Evolutionary conservation across 2,113 vertebrate genomes (phyloP).

Genomic region (Pangasianodon hypophthalmus): DNA sequence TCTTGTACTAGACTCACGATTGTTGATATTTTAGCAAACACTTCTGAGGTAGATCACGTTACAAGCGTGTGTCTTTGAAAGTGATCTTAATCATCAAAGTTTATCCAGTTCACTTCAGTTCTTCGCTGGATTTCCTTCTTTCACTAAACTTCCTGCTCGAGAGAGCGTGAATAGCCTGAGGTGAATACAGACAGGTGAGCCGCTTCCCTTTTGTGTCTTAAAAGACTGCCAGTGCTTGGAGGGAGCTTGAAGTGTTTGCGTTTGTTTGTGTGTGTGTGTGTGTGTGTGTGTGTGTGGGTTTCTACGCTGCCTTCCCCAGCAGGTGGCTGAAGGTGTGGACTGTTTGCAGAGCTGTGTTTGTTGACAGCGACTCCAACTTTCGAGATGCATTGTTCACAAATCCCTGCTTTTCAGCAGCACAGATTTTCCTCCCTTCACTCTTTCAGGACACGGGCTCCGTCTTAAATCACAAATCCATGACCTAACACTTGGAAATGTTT

Average conservation of each 20-base stretch:
- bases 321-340: conserved; percentile 56
- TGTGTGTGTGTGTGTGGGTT: conserved; percentile 24
- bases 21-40: background rate
- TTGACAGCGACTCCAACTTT: conserved; percentile 51
- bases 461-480: background rate
- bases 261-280: conserved; percentile 29
- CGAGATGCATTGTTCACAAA: conserved; percentile 48
- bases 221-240: conserved; percentile 48
- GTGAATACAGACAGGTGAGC: conserved; percentile 59
- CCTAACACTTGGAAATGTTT: conserved; percentile 10
- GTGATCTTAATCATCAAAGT: conserved; percentile 13
- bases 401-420: conserved; percentile 45
- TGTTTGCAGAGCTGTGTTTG: conserved; percentile 60
- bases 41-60: background rate
- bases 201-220: conserved; percentile 55
- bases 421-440: conserved; percentile 23
- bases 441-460: background rate
- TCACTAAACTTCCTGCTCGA: conserved; percentile 51
- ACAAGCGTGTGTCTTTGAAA: background rate
- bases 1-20: background rate
- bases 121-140: conserved; percentile 8
- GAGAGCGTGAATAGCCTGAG: conserved; percentile 54
- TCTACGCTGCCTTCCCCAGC: conserved; percentile 37
- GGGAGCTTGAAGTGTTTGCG: conserved; percentile 33
- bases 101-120: background rate